Base-by-base conservation (phyloP, 2,797 vertebrate genomes). In the Chrysocyon brachyurus region DNA sequence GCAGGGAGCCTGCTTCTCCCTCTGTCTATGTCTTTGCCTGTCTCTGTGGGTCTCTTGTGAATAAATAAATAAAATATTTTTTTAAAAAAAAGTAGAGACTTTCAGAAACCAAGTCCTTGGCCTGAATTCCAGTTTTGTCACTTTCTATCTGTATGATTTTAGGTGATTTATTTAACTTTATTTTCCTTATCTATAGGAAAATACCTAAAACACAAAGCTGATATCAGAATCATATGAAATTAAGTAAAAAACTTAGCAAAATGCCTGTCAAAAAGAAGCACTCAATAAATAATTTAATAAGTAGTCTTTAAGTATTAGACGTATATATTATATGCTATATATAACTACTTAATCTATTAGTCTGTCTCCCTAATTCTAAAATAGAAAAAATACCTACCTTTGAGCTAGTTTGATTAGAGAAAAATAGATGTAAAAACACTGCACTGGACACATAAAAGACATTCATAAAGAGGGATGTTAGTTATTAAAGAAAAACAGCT, bases 41-140 rank as follows among this genome's bases (percentile, higher is more conserved):
- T 46, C 7, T 46, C 40, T 46, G 40, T 46, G 40, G 40, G 40
- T 46, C 40, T 46, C 40, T 46, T 46, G 40, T 46, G 40, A 46
- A 46, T 46, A 46, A 46, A 46, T 46, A 46, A 40, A 40, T 40
- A 40, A 40, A 40, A 40, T 40, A 40, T 40, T 40, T 40, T 40
- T 46, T 46, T 46, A 0, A 6, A 6, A 40, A 40, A 46, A 46
- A 46, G 56, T 21, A 94, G 15, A 91, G 14, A 94, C n/a, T 92
- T 77, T 77, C n/a, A 83, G 33, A 96, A 92, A 72, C 64, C 10
- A 90, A 89, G n/a, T 70, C 28, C 19, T 54, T 82, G 36, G 21
- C 8, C 79, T 96, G 64, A 94, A 92, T 95, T 89, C 83, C 22
- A 96, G 57, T 84, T 88, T 17, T 87, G 26, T 33, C 59, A 87